Evolutionary conservation across 2,888 invertebrate genomes (phyloP).

Genomic region (Drosophila helvetica): DNA sequence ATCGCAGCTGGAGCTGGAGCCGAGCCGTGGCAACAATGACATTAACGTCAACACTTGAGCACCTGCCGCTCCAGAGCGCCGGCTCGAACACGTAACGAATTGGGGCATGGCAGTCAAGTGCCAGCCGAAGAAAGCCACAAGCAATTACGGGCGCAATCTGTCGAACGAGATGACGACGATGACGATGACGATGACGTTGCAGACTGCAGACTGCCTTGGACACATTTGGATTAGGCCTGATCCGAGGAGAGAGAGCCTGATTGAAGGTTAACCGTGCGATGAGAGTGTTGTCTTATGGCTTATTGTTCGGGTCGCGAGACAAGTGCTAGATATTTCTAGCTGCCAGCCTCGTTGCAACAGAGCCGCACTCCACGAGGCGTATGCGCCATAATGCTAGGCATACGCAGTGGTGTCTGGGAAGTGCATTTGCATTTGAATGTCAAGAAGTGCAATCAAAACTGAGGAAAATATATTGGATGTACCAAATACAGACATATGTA

Average conservation of each 20-base stretch:
- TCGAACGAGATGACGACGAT: slow-evolving; percentile 59
- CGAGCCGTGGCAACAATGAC: slow-evolving; percentile 67
- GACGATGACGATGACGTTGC: slow-evolving; percentile 56
- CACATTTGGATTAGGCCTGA: slow-evolving; percentile 37
- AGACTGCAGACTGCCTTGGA: slow-evolving; percentile 15
- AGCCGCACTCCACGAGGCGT: slow-evolving; percentile 36
- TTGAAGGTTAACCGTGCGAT: slow-evolving; percentile 43
- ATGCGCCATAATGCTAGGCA: slow-evolving; percentile 36
- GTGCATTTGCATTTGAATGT: slow-evolving; percentile 17
- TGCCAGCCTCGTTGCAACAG: slow-evolving; percentile 32
- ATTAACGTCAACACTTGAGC: slow-evolving; percentile 66
- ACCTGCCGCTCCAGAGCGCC: neutral
- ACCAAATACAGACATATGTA: neutral
- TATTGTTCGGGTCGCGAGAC: slow-evolving; percentile 35
- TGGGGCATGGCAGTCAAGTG: slow-evolving; percentile 50
- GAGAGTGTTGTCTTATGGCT: slow-evolving; percentile 41
- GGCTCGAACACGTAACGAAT: slow-evolving; percentile 60
- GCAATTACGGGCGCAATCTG: slow-evolving; percentile 56
- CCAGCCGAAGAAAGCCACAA: slow-evolving; percentile 42
- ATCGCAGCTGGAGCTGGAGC: neutral
- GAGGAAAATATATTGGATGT: neutral
- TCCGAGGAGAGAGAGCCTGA: slow-evolving; percentile 21
- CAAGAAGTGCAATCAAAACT: slow-evolving; percentile 24
- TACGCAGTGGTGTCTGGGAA: slow-evolving; percentile 34
- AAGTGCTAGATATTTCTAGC: slow-evolving; percentile 37